Base-by-base conservation (phyloP, 1,140 invertebrate genomes). In the Drosophila bifasciata region DNA sequence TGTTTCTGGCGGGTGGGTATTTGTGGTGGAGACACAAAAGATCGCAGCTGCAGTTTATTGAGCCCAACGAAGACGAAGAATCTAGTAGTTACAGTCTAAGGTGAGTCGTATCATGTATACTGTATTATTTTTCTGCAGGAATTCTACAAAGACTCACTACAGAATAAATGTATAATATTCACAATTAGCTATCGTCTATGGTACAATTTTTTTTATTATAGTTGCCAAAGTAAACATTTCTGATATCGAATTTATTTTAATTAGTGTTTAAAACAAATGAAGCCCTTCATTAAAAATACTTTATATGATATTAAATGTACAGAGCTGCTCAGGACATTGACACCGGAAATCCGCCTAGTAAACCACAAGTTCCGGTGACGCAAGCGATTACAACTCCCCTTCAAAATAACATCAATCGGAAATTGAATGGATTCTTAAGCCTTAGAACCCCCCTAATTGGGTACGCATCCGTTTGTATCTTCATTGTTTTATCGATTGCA, bases 371-470 rank as follows among this genome's bases (percentile, higher is more conserved):
- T 43, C 72, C 84, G 17, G 71, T 74, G 40, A 51, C 75, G 16
- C 80, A 79, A 66, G 44, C 74, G 23, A 61, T 74, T 36, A 56
- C 84, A 8, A 86, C 74, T 45, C 89, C 85, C 23, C 44, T 91
- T 11, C 89, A 91, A 71, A 91, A 91, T 61, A 91, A 91, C 52
- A 84, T 91, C n/a, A 91, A 91, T 71, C 71, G 84, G 6, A 92
- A 93, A 60, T 79, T 95, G 17, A 96, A 96, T 89, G 95, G 95
- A 40, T 96, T 96, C 69, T 93, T 97, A 16, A 96, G 93, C 78
- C 91, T 96, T 52, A 96, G 95, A 91, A 96, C 96, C 32, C 96
- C 96, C 2, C 92, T 96, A 21, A 96, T 97, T 63, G 94, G 94
- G 94, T 95, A 81, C 93, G 81, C 75, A 57, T 16, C 15, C 21